Conservation (phyloP, 2,113 vertebrate species). For the Tringa solitaria region DNA sequence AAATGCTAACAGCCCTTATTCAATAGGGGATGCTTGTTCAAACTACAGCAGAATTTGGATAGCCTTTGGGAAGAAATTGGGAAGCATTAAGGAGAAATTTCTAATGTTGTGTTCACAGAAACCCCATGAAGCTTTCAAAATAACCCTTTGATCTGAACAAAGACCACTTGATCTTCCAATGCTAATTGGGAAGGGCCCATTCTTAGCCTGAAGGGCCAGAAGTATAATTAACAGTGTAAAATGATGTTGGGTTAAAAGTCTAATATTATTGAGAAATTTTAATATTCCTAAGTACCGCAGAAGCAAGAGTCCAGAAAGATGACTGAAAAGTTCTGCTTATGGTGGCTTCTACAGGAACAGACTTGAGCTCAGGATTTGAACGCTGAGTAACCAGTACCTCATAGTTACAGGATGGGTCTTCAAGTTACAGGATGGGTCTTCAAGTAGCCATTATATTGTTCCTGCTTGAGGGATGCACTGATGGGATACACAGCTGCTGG, state of each 20-base stretch:
- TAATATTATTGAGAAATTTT: background rate
- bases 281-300: background rate
- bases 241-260: background rate
- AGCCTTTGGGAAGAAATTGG: background rate
- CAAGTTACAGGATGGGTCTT: background rate
- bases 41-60: background rate
- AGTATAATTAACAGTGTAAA: conserved; percentile 25
- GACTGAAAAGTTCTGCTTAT: background rate
- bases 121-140: background rate
- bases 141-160: background rate
- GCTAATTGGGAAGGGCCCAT: background rate
- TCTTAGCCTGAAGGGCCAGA: background rate
- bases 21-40: background rate
- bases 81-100: background rate
- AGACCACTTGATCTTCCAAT: background rate
- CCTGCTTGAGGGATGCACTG: background rate
- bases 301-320: background rate
- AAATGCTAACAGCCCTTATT: background rate
- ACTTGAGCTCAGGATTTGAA: background rate
- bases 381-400: background rate
- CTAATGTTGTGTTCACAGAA: background rate
- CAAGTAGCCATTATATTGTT: background rate
- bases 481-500: background rate
- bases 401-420: background rate
- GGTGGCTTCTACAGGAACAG: background rate